These are phyloP conservation scores for Ypsolopha scabrella DNA, from an alignment of 2,888 invertebrate species.

Conservation along the genomic window DNA sequence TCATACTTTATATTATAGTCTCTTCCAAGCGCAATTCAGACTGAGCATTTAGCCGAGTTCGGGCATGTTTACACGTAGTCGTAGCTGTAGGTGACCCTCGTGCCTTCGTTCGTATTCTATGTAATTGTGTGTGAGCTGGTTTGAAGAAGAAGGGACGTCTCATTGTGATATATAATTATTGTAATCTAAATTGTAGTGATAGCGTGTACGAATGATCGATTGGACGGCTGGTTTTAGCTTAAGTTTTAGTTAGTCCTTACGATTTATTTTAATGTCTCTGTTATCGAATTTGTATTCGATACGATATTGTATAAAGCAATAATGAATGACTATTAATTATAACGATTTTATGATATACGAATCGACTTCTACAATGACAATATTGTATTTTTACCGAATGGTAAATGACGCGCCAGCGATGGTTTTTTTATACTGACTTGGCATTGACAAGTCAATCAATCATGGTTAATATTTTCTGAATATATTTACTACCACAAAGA, in stretches of 20 bases:
- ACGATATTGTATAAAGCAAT: conserved; percentile 67
- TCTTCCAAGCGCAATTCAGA: conserved; percentile 47
- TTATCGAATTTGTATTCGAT: conserved; percentile 60
- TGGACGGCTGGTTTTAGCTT: conserved; percentile 48
- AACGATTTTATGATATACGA: conserved; percentile 29
- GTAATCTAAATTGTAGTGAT: conserved; percentile 67
- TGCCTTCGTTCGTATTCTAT: conserved; percentile 57
- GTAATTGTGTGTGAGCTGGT: conserved; percentile 58
- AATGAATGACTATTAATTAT: conserved; percentile 48
- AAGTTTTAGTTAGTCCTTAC: conserved; percentile 46
- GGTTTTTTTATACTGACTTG: conserved; percentile 51
- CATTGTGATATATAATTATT: conserved; percentile 71
- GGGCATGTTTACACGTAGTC: conserved; percentile 48
- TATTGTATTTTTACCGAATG: conserved; percentile 44
- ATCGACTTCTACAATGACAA: conserved; percentile 49
- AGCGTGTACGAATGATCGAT: conserved; percentile 55
- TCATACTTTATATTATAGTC: conserved; percentile 31
- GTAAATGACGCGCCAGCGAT: conserved; percentile 39
- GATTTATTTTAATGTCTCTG: conserved; percentile 25
- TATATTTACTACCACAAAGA: conserved; percentile 64
- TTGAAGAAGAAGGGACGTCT: conserved; percentile 51
- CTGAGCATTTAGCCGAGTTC: conserved; percentile 61
- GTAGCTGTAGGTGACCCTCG: conserved; percentile 64
- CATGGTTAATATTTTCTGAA: conserved; percentile 67
- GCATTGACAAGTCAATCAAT: conserved; percentile 39